These are phyloP conservation scores for Tricholauxania praeusta DNA, from an alignment of 2,888 invertebrate genomes.

Conservation along the genomic window DNA sequence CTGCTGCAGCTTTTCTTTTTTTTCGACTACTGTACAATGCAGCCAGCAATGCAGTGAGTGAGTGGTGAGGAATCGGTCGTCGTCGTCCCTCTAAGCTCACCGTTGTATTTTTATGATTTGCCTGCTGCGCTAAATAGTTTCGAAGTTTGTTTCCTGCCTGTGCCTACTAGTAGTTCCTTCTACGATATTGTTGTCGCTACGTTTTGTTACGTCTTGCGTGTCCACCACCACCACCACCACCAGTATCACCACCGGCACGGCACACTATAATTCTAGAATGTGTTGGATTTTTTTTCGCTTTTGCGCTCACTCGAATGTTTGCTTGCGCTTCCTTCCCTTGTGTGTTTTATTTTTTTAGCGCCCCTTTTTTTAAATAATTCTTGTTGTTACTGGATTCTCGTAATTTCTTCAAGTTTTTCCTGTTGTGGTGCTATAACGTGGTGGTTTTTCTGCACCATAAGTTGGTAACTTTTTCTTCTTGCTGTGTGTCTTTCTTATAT, in stretches of 20 bases:
- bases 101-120: constrained; percentile 36
- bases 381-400: constrained; percentile 16
- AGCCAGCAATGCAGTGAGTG: constrained; percentile 15
- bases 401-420: constrained; percentile 12
- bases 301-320: not conserved
- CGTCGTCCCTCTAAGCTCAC: constrained; percentile 53
- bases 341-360: not conserved
- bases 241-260: constrained; percentile 42
- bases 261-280: constrained; percentile 42
- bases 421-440: constrained; percentile 9
- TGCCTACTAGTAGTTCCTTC: constrained; percentile 31
- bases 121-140: constrained; percentile 46
- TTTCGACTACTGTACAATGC: constrained; percentile 47
- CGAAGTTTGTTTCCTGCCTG: constrained; percentile 35
- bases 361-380: not conserved
- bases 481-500: not conserved
- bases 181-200: constrained; percentile 35
- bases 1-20: constrained; percentile 33
- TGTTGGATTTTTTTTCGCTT: constrained; percentile 19
- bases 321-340: not conserved
- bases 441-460: not conserved
- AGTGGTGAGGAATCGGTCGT: constrained; percentile 22
- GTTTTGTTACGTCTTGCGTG: constrained; percentile 56
- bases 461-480: constrained; percentile 2
- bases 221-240: constrained; percentile 50